phyloP scores from a whole-genome alignment of 2,113 vertebrate genomes.

The Menidia beryllina region DNA sequence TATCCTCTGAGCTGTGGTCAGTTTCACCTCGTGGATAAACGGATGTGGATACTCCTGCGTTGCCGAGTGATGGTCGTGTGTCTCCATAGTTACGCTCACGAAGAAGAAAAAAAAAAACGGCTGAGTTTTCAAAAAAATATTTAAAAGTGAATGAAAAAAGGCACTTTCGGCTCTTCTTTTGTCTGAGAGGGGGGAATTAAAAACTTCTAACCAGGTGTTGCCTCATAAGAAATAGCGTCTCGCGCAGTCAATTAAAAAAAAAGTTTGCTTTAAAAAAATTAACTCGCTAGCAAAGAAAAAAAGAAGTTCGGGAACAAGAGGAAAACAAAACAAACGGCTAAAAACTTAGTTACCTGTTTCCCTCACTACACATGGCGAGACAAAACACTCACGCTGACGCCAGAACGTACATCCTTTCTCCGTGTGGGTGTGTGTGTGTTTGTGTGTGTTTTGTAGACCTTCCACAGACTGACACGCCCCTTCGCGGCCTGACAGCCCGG shows the following conservation, averaged over 20 bases:
- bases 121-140: background rate
- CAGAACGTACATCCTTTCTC: background rate
- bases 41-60: constrained; percentile 74
- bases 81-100: constrained; percentile 62
- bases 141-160: background rate
- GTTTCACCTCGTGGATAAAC: constrained; percentile 81
- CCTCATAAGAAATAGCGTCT: background rate
- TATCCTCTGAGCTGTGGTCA: constrained; percentile 77
- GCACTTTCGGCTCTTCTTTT: too few relatives aligned
- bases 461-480: constrained; percentile 53
- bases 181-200: background rate
- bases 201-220: background rate
- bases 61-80: background rate
- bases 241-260: constrained; percentile 11
- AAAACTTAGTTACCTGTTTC: background rate
- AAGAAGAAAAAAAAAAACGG: background rate
- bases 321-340: background rate
- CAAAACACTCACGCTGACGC: background rate
- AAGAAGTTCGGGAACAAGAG: background rate
- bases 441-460: background rate
- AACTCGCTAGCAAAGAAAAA: background rate
- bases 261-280: background rate
- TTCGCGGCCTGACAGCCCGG: background rate
- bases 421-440: too few relatives aligned
- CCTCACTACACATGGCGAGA: background rate